Conservation (phyloP, 2,888 invertebrate species). For the Agrilus biguttatus region DNA sequence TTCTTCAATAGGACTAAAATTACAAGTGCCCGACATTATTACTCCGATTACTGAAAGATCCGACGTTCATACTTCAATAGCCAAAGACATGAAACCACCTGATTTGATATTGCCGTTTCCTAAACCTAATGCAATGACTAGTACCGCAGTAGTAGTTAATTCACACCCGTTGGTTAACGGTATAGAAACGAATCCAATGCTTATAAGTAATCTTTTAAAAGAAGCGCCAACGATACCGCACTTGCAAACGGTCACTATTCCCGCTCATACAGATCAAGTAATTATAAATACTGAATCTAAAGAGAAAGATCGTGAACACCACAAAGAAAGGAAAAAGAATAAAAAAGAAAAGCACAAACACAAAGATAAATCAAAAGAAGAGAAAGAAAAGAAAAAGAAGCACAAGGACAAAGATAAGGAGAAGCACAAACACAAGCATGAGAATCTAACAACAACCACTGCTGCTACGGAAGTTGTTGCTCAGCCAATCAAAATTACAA, state of each 20-base stretch:
- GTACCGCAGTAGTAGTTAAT: constrained; percentile 3
- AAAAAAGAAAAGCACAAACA: constrained; percentile 68
- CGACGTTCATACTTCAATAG: constrained; percentile 10
- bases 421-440: constrained; percentile 23
- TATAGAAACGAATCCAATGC: constrained; percentile 55
- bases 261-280: constrained; percentile 17
- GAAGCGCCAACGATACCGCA: constrained; percentile 30
- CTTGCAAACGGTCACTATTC: constrained; percentile 12
- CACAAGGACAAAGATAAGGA: constrained; percentile 53
- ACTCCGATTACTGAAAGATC: constrained; percentile 18
- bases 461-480: constrained; percentile 23
- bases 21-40: constrained; percentile 22
- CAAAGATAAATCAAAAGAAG: constrained; percentile 55
- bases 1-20: constrained; percentile 29
- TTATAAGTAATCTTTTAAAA: constrained; percentile 56
- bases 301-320: constrained; percentile 21
- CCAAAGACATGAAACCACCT: constrained; percentile 32
- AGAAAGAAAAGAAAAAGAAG: constrained; percentile 60
- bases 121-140: constrained; percentile 9
- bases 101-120: constrained; percentile 32
- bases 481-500: constrained; percentile 38
- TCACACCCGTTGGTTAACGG: constrained; percentile 38
- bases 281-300: constrained; percentile 25
- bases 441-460: constrained; percentile 11
- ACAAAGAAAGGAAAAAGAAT: constrained; percentile 42